Base-by-base conservation (phyloP, 1,140 invertebrate species). In the Dendrolimus punctatus region DNA sequence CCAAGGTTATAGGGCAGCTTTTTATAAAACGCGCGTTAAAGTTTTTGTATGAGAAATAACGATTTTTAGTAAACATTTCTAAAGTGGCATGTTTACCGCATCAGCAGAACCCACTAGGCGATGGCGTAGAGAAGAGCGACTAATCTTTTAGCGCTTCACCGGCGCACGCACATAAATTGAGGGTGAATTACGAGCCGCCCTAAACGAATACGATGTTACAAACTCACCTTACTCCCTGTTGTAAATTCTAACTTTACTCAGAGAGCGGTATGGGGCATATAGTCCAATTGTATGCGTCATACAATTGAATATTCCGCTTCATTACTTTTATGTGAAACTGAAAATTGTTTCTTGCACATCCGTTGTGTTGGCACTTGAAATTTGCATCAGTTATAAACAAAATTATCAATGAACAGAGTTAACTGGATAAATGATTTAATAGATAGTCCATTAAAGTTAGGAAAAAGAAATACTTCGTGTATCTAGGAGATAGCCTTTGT, bases 161-260 rank as follows among this genome's bases (percentile, higher is more conserved):
- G 62, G 71, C 76, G 77, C 77, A 82, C 79, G 79, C 77, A 84
- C 79, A 82, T 84, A 84, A 84, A 84, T 84, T 68, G 64, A 62
- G 49, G 62, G 56, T 76, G 71, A 83, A 67, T 77, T 77, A 82
- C 73, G 74, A 73, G 46, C 60, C 58, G 56, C 65, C 71, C 69
- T 65, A 54, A 74, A 68, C 70, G 60, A 68, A 71, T 39, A 63
- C 66, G 69, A 76, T 71, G 63, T 64, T 62, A 63, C 62, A 47
- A 67, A 67, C 66, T 66, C 62, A 67, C 73, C 69, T 71, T 67
- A 39, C 61, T 58, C 60, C 66, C 70, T 58, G 46, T 61, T 76
- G 71, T 79, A 71, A 80, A 77, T 77, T 79, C 62, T 57, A 63
- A 68, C 64, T 66, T 53, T 55, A 62, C 52, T 65, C 60, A 58